A percentile compares a stretch with the other conserved stretches of the same genome.
phyloP scores from a whole-genome alignment of 2,797 vertebrate species.

The Rachycentron canadum region DNA sequence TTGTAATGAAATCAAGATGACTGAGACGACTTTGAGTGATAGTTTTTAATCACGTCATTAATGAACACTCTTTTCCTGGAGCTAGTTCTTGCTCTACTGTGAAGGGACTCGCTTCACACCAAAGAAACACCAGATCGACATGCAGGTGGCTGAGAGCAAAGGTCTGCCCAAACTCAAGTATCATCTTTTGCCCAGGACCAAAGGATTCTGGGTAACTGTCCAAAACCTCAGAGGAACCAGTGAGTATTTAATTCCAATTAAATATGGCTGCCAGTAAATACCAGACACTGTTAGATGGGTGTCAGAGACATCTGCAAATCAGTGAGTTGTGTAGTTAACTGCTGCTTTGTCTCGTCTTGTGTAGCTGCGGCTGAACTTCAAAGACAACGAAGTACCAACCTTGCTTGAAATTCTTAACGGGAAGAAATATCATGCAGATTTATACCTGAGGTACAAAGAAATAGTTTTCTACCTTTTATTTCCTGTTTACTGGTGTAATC shows the following conservation, averaged over 20 bases:
- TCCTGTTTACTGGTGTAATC: background rate
- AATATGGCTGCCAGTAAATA: background rate
- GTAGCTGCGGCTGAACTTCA: constrained; percentile 98
- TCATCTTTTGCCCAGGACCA: constrained; percentile 96
- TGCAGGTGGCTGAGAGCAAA: constrained; percentile 97
- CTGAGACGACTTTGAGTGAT: no score
- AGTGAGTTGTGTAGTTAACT: constrained; percentile 22
- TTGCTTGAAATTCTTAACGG: constrained; percentile 94
- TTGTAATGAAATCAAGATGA: background rate
- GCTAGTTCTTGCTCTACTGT: constrained; percentile 95
- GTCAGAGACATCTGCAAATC: constrained; percentile 26
- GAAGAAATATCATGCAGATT: constrained; percentile 95
- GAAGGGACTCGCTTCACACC: constrained; percentile 97
- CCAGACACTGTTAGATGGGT: background rate
- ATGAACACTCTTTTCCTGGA: constrained; percentile 14
- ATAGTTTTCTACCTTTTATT: background rate
- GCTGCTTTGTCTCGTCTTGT: constrained; percentile 39
- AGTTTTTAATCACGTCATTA: background rate
- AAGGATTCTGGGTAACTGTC: constrained; percentile 94
- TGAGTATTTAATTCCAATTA: constrained; percentile 80
- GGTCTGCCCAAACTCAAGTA: constrained; percentile 95
- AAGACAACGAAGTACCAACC: constrained; percentile 92
- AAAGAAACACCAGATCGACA: constrained; percentile 95
- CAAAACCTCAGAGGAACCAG: constrained; percentile 94
- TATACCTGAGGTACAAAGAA: constrained; percentile 90